Percentiles rank a stretch among this genome's conserved stretches.
phyloP scores from a whole-genome alignment of 1,140 invertebrate species.

The Meloidogyne floridensis region DNA sequence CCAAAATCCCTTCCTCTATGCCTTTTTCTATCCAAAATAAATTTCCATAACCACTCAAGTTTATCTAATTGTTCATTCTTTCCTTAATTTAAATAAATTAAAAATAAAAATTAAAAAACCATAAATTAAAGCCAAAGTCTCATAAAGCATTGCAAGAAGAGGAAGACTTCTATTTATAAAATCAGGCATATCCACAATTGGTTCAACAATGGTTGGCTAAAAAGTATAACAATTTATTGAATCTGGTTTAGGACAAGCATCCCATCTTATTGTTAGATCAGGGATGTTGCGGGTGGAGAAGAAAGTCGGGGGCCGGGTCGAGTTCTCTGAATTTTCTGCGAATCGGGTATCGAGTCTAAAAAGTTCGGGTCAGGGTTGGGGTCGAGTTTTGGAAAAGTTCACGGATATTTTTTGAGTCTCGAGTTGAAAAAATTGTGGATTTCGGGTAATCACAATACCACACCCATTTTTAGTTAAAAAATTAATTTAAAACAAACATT shows the following conservation, averaged over 20 bases:
- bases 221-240: not conserved
- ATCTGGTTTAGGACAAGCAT: too few species aligned
- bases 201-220: slow-evolving; percentile 17
- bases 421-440: too few species aligned
- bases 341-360: too few species aligned
- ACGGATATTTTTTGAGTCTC: too few species aligned
- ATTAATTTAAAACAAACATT: not conserved
- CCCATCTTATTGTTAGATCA: too few species aligned
- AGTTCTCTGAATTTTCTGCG: too few species aligned
- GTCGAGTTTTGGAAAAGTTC: too few species aligned
- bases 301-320: too few species aligned
- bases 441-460: too few species aligned
- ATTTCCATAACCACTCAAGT: slow-evolving; percentile 13
- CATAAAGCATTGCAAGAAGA: slow-evolving; percentile 7
- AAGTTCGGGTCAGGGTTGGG: too few species aligned
- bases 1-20: slow-evolving; percentile 10
- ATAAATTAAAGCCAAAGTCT: slow-evolving; percentile 22
- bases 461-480: not conserved
- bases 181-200: slow-evolving; percentile 12
- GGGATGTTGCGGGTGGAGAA: too few species aligned
- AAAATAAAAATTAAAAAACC: not conserved
- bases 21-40: slow-evolving; percentile 17
- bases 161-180: slow-evolving; percentile 15
- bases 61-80: slow-evolving; percentile 10
- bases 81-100: not conserved